These are phyloP conservation scores for Muschampia plurimacula DNA, from an alignment of 2,888 invertebrate genomes.

Conservation along the genomic window DNA sequence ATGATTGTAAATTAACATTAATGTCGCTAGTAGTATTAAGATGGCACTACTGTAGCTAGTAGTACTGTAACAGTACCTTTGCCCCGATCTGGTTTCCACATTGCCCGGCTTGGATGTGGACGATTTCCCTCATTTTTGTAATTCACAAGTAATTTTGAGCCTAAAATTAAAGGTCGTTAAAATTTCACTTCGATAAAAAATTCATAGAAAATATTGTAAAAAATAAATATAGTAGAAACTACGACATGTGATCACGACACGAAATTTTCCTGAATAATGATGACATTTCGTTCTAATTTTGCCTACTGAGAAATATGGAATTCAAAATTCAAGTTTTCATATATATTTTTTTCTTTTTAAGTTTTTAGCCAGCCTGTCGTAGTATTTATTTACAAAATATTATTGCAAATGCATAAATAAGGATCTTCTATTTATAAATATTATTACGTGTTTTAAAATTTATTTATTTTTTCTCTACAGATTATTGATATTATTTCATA, in stretches of 20 bases:
- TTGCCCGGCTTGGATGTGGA: constrained; percentile 89
- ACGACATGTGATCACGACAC: constrained; percentile 42
- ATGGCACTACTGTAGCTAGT: too few relatives aligned
- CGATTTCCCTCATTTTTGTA: constrained; percentile 90
- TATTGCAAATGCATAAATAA: neutral
- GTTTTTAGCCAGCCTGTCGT: neutral
- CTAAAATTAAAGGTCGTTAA: constrained; percentile 43
- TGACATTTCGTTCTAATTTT: constrained; percentile 24
- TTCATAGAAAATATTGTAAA: constrained; percentile 30
- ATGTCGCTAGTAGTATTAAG: too few relatives aligned
- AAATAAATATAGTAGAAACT: constrained; percentile 9
- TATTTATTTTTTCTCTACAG: too few relatives aligned
- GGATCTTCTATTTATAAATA: neutral
- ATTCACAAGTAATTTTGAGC: constrained; percentile 55
- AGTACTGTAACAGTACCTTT: too few relatives aligned
- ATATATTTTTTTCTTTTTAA: neutral
- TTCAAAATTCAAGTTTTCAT: constrained; percentile 23
- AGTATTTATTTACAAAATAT: neutral
- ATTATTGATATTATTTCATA: too few relatives aligned
- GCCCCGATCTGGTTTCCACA: constrained; percentile 90
- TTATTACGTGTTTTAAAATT: neutral
- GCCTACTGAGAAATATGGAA: neutral
- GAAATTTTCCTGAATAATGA: constrained; percentile 43
- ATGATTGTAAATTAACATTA: too few relatives aligned
- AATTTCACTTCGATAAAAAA: constrained; percentile 38